Conservation (phyloP, 2,113 vertebrate species). For the Heterocephalus glaber region DNA sequence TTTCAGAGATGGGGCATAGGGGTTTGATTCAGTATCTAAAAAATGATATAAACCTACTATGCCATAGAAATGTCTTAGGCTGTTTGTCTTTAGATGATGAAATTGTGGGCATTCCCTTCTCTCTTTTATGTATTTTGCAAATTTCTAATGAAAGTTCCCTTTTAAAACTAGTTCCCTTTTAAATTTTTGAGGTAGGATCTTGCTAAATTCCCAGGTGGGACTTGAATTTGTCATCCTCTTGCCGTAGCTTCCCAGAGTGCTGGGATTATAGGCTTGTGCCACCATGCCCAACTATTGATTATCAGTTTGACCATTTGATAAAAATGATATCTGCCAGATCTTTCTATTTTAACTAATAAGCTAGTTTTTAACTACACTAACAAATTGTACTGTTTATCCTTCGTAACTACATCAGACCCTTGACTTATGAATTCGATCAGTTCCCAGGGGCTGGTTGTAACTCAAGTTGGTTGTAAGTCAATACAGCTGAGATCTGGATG, state of each 20-base stretch:
- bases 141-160: slow-evolving; percentile 15
- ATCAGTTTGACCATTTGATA: background rate
- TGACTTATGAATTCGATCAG: no score
- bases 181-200: background rate
- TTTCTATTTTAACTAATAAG: background rate
- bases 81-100: background rate
- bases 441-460: no score
- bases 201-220: background rate
- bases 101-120: background rate
- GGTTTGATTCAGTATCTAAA: background rate
- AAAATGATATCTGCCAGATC: background rate
- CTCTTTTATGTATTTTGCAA: background rate
- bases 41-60: background rate
- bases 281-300: background rate
- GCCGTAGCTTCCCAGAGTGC: background rate
- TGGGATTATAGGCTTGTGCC: background rate
- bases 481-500: no score
- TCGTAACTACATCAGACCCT: background rate
- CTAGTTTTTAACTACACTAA: background rate
- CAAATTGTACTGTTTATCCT: background rate
- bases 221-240: background rate
- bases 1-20: background rate
- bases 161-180: background rate
- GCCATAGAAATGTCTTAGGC: background rate
- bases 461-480: no score